These are phyloP conservation scores for Calliopum simillimum DNA, from an alignment of 2,888 invertebrate genomes.

Conservation along the genomic window DNA sequence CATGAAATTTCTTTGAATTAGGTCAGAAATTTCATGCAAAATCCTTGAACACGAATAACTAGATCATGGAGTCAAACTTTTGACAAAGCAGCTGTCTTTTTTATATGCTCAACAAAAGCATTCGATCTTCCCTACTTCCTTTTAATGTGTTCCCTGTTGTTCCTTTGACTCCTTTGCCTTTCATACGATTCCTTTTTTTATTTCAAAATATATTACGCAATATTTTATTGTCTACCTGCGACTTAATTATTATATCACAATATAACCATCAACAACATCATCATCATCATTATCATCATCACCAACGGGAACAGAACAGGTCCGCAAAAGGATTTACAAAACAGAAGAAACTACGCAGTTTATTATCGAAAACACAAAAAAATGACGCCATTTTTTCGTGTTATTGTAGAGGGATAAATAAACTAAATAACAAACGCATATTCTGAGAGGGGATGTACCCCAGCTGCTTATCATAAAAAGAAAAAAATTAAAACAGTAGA, in stretches of 20 bases:
- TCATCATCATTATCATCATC: background rate
- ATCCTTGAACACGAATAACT: constrained; percentile 24
- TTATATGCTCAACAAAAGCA: too few species aligned
- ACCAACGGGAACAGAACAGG: constrained; percentile 23
- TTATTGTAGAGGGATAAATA: background rate
- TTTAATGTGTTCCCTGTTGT: background rate
- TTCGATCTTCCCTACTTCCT: background rate
- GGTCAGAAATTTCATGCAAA: constrained; percentile 27
- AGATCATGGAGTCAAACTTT: background rate
- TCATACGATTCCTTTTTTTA: constrained; percentile 39
- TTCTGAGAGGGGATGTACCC: background rate
- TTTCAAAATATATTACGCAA: constrained; percentile 57
- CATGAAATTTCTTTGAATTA: background rate
- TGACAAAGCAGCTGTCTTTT: background rate
- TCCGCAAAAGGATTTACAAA: constrained; percentile 17
- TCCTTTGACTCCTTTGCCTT: background rate
- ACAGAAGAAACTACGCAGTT: constrained; percentile 27
- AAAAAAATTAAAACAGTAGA: background rate
- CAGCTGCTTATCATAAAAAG: background rate
- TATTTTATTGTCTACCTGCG: constrained; percentile 54
- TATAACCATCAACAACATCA: constrained; percentile 23
- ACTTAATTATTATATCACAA: constrained; percentile 58
- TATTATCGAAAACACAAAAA: constrained; percentile 31
- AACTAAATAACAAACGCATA: background rate
- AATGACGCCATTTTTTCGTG: background rate